Base-by-base conservation (phyloP, 1,140 invertebrate genomes). In the Tetramorium alpestre region DNA sequence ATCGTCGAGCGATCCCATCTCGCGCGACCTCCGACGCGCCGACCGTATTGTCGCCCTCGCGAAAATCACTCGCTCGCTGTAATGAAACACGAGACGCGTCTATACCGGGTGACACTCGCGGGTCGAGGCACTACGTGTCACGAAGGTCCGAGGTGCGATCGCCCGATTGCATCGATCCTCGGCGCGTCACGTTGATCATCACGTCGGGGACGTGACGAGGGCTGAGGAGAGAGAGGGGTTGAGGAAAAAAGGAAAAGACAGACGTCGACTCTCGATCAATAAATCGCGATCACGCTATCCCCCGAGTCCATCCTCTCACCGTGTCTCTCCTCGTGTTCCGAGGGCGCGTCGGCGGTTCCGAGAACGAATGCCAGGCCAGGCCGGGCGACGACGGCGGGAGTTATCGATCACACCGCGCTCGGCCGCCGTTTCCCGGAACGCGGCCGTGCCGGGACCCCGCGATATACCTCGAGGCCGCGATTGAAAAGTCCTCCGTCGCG, bases 1-100 rank as follows among this genome's bases (percentile, higher is more conserved):
- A 67, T 85, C 33, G 18, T 85, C 60, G 8, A 62, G 28, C 16
- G 67, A 60, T 11, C 25, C 67, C 80, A 62, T 84, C 51, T n/a
- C 22, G 18, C n/a, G 4, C 33, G 33, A 3, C 33, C 33, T 33
- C 33, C 33, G 33, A 33, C 33, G 33, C 33, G 33, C 33, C 33
- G 22, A 33, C 33, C 33, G 33, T 0, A 33, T 33, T 4, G 33
- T 33, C 33, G 33, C 3, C 33, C 33, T 4, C 33, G 33, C 33
- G 33, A 33, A 28, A 33, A 33, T 33, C 33, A 38, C 22, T 62
- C 28, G 13, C 18, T 67, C 64, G 64, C 1, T 22, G 18, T 2
- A n/a, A 54, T 13, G 58, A 6, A n/a, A 56, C n/a, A 28, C 33
- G 41, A 25, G 47, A 70, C 25, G 6, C 69, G 25, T 33, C 25